Conservation (phyloP, 2,888 invertebrate genomes). For the Camponotus fellah region DNA sequence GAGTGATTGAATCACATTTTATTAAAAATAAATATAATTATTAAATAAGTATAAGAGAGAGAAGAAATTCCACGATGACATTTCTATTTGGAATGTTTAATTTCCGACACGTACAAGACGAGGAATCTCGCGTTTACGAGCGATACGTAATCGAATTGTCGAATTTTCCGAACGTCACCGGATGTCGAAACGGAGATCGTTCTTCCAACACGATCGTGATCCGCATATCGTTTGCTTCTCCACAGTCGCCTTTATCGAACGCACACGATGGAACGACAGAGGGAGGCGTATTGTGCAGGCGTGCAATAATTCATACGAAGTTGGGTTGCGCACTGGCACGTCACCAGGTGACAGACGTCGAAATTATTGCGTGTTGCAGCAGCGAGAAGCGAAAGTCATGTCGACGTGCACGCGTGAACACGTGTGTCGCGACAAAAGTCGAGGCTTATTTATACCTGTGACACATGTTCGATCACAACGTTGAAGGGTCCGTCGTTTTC, state of each 20-base stretch:
- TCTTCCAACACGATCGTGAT: conserved; percentile 23
- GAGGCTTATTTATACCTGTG: conserved; percentile 24
- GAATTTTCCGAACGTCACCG: conserved; percentile 18
- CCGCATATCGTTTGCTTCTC: conserved; percentile 37
- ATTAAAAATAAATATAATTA: no score
- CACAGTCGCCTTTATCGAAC: conserved; percentile 29
- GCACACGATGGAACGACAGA: conserved; percentile 31
- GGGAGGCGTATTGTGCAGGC: conserved; percentile 55
- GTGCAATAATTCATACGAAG: conserved; percentile 60
- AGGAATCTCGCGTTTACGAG: conserved; percentile 10
- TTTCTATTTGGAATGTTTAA: no score
- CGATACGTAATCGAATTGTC: conserved; percentile 25
- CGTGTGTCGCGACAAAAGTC: conserved; percentile 11
- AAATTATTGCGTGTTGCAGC: conserved; percentile 52
- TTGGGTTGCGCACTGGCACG: conserved; percentile 25
- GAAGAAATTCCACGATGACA: no score
- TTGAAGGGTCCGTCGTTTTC: background rate
- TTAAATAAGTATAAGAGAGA: no score
- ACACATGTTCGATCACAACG: background rate
- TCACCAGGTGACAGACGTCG: conserved; percentile 54
- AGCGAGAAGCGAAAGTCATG: conserved; percentile 12
- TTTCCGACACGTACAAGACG: background rate
- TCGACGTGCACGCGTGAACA: conserved; percentile 1
- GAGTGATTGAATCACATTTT: no score
- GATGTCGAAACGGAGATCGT: conserved; percentile 3